A percentile compares a stretch with the other conserved stretches of the same genome.
Evolutionary conservation across 92 coral and sea anemone species (phyloP).

Genomic region (Palythoa heliodiscus): DNA sequence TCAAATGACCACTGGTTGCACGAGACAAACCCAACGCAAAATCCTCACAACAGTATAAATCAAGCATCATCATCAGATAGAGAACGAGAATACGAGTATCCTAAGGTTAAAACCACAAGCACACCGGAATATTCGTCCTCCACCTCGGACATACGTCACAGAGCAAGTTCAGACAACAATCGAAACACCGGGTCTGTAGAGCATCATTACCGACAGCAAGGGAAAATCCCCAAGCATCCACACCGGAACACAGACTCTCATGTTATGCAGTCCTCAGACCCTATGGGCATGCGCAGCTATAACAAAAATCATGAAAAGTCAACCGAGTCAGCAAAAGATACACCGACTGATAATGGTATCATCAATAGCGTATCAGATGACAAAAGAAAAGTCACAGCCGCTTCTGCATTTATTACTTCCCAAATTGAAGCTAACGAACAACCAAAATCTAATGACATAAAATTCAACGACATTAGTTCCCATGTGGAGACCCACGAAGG

Average conservation of each 20-base stretch:
- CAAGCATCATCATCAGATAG: background rate
- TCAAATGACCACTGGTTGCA: background rate
- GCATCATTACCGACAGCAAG: conserved; percentile 29
- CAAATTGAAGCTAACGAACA: conserved; percentile 8
- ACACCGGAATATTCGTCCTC: background rate
- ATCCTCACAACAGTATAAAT: background rate
- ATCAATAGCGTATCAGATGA: background rate
- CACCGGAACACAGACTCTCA: conserved; percentile 15
- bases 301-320: background rate
- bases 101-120: background rate
- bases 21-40: background rate
- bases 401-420: conserved; percentile 23
- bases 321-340: background rate
- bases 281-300: background rate
- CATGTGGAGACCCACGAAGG: background rate
- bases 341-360: background rate
- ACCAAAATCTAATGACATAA: background rate
- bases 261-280: background rate
- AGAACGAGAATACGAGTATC: background rate
- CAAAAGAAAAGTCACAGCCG: background rate
- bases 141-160: background rate
- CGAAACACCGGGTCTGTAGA: background rate
- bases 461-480: background rate
- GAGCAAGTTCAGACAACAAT: background rate
- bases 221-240: background rate